Evolutionary conservation across 1,140 invertebrate species (phyloP), one percentile per base, ranked within the genome.

Genomic region (Aphaenogaster floridana): DNA sequence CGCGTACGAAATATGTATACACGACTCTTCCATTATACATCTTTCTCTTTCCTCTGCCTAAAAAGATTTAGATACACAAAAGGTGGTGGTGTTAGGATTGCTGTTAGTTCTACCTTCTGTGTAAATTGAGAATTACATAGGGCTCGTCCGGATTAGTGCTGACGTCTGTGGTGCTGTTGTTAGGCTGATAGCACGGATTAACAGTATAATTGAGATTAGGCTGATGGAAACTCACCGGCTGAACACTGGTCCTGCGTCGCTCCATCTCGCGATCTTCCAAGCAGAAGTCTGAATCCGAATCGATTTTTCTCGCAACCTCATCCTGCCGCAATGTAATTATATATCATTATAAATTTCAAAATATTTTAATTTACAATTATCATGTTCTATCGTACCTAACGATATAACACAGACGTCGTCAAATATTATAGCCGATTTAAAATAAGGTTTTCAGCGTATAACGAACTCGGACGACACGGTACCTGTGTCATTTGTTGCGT

Each of bases 401-500:
- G 9, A 61, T 61, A 34, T 61, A 7, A 36, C 34, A 36, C 34
- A 64, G 8, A 66, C 8, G 8, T 66, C 8, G 9, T n/a, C 2
- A 2, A 17, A n/a, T 21, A 68, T 50, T 36, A 78, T 54, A 54
- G 34, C n/a, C 63, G 68, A 5, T 15, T 63, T 76, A 64, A 80
- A 78, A 79, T 80, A 8, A 87, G 45, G 42, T 52, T 50, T 72
- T 71, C 34, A 17, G 64, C 36, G 76, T 54, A 39, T 0, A 74
- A 48, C 4, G 17, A 36, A 39, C 17, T 64, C 1, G 0, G 0
- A 36, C 76, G 90, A 66, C 8, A 9, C 42, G 45, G 9, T 94
- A 97, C 96, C 96, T 98, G 98, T 11, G 98, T 98, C 93, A 99
- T 97, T 94, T 99, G 99, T 93, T 99, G 98, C 3, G 98, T 98